A percentile compares a stretch with the other conserved stretches of the same genome.
phyloP scores from a whole-genome alignment of 2,113 vertebrate genomes.

The Petrocephalus microphthalmus region DNA sequence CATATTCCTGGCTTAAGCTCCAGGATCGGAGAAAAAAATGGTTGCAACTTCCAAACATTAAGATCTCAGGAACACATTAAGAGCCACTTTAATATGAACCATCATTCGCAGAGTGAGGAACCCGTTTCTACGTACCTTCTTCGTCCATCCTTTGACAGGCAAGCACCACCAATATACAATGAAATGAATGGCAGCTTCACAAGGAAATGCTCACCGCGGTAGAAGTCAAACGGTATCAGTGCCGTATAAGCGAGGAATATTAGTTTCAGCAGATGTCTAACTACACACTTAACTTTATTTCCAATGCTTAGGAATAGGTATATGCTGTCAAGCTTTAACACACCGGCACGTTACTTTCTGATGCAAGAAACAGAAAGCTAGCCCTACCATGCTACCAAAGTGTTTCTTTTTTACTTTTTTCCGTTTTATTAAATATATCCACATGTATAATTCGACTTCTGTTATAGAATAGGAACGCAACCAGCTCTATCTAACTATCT shows the following conservation, averaged over 20 bases:
- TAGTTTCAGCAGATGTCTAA: not conserved
- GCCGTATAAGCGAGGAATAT: not conserved
- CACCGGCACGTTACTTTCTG: constrained; percentile 18
- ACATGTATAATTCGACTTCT: not conserved
- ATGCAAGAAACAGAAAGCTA: constrained; percentile 20
- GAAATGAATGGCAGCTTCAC: not conserved
- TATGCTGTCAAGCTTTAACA: not conserved
- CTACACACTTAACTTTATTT: not conserved
- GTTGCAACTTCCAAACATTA: not conserved
- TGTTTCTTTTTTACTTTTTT: not conserved
- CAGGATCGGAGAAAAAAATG: not conserved
- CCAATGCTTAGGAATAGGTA: not conserved
- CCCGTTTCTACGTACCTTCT: not conserved
- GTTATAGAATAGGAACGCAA: not conserved
- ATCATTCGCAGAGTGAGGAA: not conserved
- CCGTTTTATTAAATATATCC: not conserved
- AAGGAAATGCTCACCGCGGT: not conserved
- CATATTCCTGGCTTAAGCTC: not conserved
- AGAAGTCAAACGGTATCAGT: not conserved
- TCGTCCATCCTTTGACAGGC: not conserved
- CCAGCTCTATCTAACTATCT: not conserved
- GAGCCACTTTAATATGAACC: not conserved
- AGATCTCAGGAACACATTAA: not conserved
- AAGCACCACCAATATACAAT: not conserved
- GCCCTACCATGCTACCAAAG: not conserved